These are phyloP conservation scores for Metopia argyrocephala DNA, from an alignment of 2,888 invertebrate species.

Conservation along the genomic window DNA sequence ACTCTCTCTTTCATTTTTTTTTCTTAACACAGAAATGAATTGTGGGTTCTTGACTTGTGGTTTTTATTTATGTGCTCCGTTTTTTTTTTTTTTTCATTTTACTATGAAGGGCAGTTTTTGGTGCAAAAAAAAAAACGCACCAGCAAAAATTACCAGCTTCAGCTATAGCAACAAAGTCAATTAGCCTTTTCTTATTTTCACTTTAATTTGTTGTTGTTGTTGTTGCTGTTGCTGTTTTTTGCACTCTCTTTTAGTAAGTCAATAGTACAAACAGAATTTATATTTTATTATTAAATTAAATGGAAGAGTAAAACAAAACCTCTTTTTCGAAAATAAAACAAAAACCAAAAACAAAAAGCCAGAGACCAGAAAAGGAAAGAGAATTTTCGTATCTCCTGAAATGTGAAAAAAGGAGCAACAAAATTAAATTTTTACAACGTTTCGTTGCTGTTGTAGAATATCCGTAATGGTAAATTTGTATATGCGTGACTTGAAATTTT, in stretches of 20 bases:
- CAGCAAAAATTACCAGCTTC: conserved; percentile 8
- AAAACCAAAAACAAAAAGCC: too few relatives aligned
- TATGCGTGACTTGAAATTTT: conserved; percentile 54
- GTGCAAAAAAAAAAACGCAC: neutral
- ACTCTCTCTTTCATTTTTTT: conserved; percentile 31
- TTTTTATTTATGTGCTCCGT: too few relatives aligned
- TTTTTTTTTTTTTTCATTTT: neutral
- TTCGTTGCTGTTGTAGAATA: neutral
- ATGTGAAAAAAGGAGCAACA: neutral
- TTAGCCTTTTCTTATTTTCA: conserved; percentile 46
- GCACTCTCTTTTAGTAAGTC: neutral
- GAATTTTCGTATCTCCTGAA: neutral
- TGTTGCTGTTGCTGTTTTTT: neutral
- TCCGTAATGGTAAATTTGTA: conserved; percentile 42
- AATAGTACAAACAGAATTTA: conserved; percentile 58
- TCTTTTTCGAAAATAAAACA: neutral
- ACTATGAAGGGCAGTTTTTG: neutral
- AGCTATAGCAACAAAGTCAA: conserved; percentile 52
- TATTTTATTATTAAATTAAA: conserved; percentile 61
- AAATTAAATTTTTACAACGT: conserved; percentile 1
- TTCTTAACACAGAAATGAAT: conserved; percentile 16
- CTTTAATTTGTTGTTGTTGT: neutral
- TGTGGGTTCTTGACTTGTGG: conserved; percentile 31
- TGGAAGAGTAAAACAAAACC: conserved; percentile 1
- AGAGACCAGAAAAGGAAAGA: neutral